phyloP scores from a whole-genome alignment of 2,113 vertebrate genomes.

The Ascaphus truei region DNA sequence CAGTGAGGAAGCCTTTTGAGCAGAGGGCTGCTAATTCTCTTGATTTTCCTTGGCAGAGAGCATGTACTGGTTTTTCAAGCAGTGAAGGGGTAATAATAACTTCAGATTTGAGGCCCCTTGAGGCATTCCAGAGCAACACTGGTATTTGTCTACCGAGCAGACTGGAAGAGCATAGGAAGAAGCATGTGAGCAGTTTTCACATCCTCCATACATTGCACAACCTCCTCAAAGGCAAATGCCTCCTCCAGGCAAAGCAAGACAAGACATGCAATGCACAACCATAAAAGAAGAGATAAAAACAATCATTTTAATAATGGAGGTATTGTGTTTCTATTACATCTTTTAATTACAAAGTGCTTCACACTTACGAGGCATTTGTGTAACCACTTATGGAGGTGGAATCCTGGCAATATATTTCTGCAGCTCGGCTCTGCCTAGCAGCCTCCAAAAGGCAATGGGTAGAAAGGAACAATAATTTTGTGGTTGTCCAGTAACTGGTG shows the following conservation, averaged over 20 bases:
- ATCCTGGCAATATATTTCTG: no score
- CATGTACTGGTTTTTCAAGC: background rate
- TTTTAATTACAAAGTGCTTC: no score
- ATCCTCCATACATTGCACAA: background rate
- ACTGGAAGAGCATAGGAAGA: background rate
- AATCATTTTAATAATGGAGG: background rate
- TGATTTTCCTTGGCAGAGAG: background rate
- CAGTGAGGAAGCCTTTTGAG: no score
- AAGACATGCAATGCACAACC: background rate
- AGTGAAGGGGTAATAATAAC: constrained; percentile 19
- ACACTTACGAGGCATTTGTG: no score
- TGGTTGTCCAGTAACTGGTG: no score
- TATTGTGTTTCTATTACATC: background rate
- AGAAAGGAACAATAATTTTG: no score
- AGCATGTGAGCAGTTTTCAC: background rate
- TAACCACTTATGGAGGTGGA: no score
- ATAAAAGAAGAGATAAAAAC: background rate
- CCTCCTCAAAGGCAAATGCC: background rate
- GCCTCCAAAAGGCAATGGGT: no score
- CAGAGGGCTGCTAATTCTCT: background rate
- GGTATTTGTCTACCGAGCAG: constrained; percentile 18
- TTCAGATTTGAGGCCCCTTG: constrained; percentile 11
- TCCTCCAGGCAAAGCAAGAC: background rate
- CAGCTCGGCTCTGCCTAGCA: no score
- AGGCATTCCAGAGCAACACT: constrained; percentile 10